These are phyloP conservation scores for Pyralis farinalis DNA, from an alignment of 2,888 invertebrate genomes.

Conservation along the genomic window DNA sequence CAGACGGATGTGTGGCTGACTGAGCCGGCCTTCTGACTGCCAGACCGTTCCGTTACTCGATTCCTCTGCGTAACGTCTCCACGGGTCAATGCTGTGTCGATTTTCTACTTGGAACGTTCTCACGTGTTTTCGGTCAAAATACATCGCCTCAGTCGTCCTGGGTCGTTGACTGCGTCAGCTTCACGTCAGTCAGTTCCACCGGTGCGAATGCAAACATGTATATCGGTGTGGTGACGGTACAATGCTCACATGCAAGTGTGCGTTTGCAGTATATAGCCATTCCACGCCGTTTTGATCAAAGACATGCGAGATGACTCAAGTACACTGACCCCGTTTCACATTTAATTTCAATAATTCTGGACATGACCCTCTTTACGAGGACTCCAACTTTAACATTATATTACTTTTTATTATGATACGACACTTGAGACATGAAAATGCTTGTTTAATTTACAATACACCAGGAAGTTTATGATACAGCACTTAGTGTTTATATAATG, in stretches of 20 bases:
- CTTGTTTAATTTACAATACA: no score
- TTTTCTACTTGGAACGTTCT: slow-evolving; percentile 8
- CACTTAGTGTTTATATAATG: no score
- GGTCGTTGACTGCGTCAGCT: slow-evolving; percentile 27
- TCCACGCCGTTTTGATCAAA: slow-evolving; percentile 40
- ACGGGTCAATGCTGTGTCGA: slow-evolving; percentile 5
- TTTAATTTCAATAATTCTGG: slow-evolving; percentile 25
- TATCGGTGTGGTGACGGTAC: slow-evolving; percentile 9
- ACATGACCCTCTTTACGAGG: slow-evolving; percentile 28
- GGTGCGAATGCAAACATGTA: slow-evolving; percentile 20
- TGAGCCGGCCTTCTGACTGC: slow-evolving; percentile 33
- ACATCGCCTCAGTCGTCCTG: slow-evolving; percentile 3
- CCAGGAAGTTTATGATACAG: no score
- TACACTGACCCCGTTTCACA: slow-evolving; percentile 48
- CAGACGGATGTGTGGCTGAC: slow-evolving; percentile 45
- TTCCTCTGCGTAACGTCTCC: neutral
- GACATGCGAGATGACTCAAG: slow-evolving; percentile 46
- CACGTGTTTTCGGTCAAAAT: slow-evolving; percentile 7
- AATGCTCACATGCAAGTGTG: slow-evolving; percentile 10
- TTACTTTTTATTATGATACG: no score
- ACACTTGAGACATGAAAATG: no score
- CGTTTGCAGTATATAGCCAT: slow-evolving; percentile 7
- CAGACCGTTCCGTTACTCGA: slow-evolving; percentile 36
- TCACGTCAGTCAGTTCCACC: slow-evolving; percentile 13
- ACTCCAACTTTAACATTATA: slow-evolving; percentile 18